Evolutionary conservation across 2,113 vertebrate species (phyloP).

Genomic region (Gnathonemus echidnorhynchus): DNA sequence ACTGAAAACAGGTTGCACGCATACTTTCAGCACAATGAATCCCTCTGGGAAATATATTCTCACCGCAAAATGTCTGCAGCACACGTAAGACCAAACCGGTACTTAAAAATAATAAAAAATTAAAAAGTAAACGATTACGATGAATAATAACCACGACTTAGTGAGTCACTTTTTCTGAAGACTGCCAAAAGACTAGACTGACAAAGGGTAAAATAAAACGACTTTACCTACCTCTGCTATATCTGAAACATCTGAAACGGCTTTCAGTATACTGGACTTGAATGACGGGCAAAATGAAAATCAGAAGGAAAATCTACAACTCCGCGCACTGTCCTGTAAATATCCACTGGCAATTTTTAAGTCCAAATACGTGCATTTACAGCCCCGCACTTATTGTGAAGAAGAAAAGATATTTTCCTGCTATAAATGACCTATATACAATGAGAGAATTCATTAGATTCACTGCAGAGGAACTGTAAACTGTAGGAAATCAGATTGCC

Average conservation of each 20-base stretch:
- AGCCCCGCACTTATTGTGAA: slow-evolving; percentile 28
- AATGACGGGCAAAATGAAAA: slow-evolving; percentile 26
- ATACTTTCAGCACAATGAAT: slow-evolving; percentile 21
- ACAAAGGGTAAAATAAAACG: not conserved
- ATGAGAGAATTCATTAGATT: slow-evolving; percentile 55
- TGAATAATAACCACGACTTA: not conserved
- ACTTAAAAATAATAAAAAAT: slow-evolving; percentile 13
- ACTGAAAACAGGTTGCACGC: slow-evolving; percentile 26
- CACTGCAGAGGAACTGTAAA: slow-evolving; percentile 50
- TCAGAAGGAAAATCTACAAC: slow-evolving; percentile 29
- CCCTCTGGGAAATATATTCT: slow-evolving; percentile 19
- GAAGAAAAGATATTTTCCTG: slow-evolving; percentile 21
- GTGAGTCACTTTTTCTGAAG: not conserved
- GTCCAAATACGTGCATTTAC: slow-evolving; percentile 31
- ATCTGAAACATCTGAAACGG: slow-evolving; percentile 29
- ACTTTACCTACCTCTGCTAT: slow-evolving; percentile 35
- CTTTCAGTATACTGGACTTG: slow-evolving; percentile 30
- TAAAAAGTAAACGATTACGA: not conserved
- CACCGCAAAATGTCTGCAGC: slow-evolving; percentile 30
- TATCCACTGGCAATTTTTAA: slow-evolving; percentile 49
- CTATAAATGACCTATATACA: slow-evolving; percentile 45
- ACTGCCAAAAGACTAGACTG: not conserved
- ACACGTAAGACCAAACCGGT: slow-evolving; percentile 19
- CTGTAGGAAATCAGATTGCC: slow-evolving; percentile 53
- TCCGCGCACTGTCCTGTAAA: slow-evolving; percentile 23